Percentiles rank a stretch among this genome's conserved stretches.
Conservation (phyloP, 92 coral and sea anemone genomes). For the Porites evermanni region DNA sequence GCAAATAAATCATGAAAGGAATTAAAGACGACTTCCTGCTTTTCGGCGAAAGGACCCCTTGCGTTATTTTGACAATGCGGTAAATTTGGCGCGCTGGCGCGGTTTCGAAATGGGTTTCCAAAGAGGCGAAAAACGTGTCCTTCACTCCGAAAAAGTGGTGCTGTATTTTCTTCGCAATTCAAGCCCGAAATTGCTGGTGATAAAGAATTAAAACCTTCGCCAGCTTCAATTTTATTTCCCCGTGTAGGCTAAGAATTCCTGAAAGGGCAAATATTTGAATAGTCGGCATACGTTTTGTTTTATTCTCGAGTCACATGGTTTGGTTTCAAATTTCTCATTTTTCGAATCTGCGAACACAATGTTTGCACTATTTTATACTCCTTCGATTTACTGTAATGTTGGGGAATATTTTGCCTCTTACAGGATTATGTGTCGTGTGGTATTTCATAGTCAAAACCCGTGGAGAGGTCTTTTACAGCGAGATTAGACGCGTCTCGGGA, state of each 20-base stretch:
- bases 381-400: neutral
- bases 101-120: too few relatives aligned
- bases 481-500: neutral
- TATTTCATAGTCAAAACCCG: slow-evolving; percentile 16
- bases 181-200: too few relatives aligned
- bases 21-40: neutral
- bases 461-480: neutral
- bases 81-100: too few relatives aligned
- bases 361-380: neutral
- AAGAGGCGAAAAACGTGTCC: too few relatives aligned
- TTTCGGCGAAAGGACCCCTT: neutral
- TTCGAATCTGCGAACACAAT: neutral
- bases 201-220: too few relatives aligned
- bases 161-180: too few relatives aligned
- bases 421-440: slow-evolving; percentile 22
- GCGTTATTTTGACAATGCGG: too few relatives aligned
- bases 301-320: slow-evolving; percentile 5
- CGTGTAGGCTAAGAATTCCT: too few relatives aligned
- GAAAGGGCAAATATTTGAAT: slow-evolving; percentile 2
- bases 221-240: too few relatives aligned
- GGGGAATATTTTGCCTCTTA: neutral
- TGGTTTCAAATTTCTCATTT: slow-evolving; percentile 16
- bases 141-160: too few relatives aligned
- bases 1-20: too few relatives aligned
- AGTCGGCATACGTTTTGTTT: neutral